Evolutionary conservation across 2,888 invertebrate species (phyloP), one percentile per base, ranked within the genome.

Genomic region (Teinopalpus imperialis): DNA sequence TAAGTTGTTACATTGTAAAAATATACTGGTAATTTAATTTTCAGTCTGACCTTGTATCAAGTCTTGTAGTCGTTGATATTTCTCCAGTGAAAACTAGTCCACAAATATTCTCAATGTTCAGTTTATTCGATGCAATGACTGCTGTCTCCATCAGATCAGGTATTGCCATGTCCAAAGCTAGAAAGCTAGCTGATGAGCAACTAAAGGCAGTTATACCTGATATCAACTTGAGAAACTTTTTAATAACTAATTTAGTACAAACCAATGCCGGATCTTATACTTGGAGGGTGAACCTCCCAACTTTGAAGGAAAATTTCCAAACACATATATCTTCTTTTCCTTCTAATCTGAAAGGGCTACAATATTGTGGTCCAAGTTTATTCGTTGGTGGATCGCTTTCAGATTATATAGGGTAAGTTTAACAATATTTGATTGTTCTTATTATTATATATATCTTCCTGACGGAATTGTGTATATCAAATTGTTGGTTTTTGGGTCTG

Each of bases 331-430:
- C 92, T 2, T 71, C 72, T 13, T 95, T 96, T 76, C 94, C 95
- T 0, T 59, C 89, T 2, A 81, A 71, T 52, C 53, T 87, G 57
- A 78, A 67, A 57, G 83, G 83, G 1, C 66, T 86, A 7, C 86
- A 89, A 51, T 94, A 90, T 62, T 69, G 80, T 48, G 94, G 95
- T 1, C 94, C 95, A 1, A 93, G 95, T 0, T 73, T 97, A 3
- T 98, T 98, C 74, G 83, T 98, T 46, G 95, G 93, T 51, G 98
- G 98, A 40, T 91, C 87, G 7, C 85, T 92, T n/a, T 98, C 98
- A 1, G 92, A 94, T 74, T 97, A 94, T 73, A 91, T 98, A 59
- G 90, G 90, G 94, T 94, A 83, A 86, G 74, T 7, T 16, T n/a
- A n/a, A n/a, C n/a, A 21, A 16, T n/a, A 21, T 34, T 21, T 23